Base-by-base conservation (phyloP, 2,113 vertebrate species). In the Pelusios castaneus region DNA sequence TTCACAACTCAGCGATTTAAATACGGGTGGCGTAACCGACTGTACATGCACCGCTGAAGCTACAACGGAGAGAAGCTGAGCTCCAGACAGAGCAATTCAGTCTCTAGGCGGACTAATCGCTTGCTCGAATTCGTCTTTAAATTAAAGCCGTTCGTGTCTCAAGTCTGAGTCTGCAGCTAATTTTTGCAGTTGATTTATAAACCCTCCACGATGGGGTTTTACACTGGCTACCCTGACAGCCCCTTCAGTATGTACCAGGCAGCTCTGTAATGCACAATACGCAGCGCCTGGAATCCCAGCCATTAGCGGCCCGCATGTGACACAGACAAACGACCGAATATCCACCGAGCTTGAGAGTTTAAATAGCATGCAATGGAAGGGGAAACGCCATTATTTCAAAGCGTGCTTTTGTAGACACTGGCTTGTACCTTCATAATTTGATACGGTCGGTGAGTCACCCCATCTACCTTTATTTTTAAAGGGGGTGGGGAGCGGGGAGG, bases 341-440 rank as follows among this genome's bases (percentile, higher is more conserved):
- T 95, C 92, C 93, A 91, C 95, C 93, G 14, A 77, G 88, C 96
- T 97, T 94, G 93, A 73, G 86, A 97, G 94, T 97, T 98, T 94
- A 94, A 96, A 97, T 96, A 89, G 52, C 97, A 96, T 94, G 96
- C 95, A 81, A 86, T 92, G 95, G 90, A 97, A 96, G 93, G 95
- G 95, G 88, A 96, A 97, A 96, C 93, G 96, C 96, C 97, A 97
- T 97, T 97, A 97, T 97, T 97, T 97, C 97, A 97, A 97, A 97
- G 97, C 97, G 96, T 97, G 97, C 97, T 97, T 98, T 97, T 96
- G 98, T 96, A 95, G 97, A 95, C 97, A 97, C 94, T 95, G 89
- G 97, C 97, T 97, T 98, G 97, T 97, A 97, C 97, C 98, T 97
- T 97, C 97, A 98, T 98, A 97, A 98, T 97, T 97, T 97, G 97